Conservation (phyloP, 2,888 invertebrate genomes). For the Achlya flavicornis region DNA sequence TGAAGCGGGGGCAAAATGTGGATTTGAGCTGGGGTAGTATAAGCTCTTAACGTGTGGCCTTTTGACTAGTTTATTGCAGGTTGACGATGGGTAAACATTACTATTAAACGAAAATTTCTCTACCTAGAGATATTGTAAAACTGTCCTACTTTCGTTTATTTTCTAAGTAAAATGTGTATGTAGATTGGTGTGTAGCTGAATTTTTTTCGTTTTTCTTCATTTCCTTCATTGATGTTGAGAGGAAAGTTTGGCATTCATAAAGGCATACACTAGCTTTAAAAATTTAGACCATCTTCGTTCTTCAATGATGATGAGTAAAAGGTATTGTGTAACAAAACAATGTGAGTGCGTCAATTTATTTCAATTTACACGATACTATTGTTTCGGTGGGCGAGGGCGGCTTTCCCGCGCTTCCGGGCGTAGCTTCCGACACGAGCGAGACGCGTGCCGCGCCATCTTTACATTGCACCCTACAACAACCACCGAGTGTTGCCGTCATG, state of each 20-base stretch:
- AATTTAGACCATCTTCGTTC: constrained; percentile 36
- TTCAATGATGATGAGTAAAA: constrained; percentile 55
- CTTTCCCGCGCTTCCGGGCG: constrained; percentile 73
- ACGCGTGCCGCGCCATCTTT: constrained; percentile 80
- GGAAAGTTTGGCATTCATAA: neutral
- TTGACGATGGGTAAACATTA: neutral
- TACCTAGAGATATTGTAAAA: too few species aligned
- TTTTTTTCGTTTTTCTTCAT: too few species aligned
- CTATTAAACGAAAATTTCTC: neutral
- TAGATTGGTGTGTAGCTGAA: too few species aligned
- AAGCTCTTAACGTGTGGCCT: constrained; percentile 31
- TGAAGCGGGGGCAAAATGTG: too few species aligned
- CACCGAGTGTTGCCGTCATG: constrained; percentile 58
- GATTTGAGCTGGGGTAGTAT: too few species aligned
- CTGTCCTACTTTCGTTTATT: too few species aligned
- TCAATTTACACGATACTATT: constrained; percentile 80
- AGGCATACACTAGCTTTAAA: constrained; percentile 9
- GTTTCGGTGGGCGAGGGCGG: constrained; percentile 71
- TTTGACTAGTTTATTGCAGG: constrained; percentile 28
- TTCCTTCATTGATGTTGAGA: neutral
- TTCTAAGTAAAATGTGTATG: too few species aligned
- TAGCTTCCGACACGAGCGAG: constrained; percentile 75
- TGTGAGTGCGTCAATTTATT: constrained; percentile 78
- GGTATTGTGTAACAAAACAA: constrained; percentile 62
- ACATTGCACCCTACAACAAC: constrained; percentile 73